Percentiles rank a stretch among this genome's conserved stretches.
These are phyloP conservation scores for Drosophila gaucha DNA, from an alignment of 2,888 invertebrate species.

Conservation along the genomic window DNA sequence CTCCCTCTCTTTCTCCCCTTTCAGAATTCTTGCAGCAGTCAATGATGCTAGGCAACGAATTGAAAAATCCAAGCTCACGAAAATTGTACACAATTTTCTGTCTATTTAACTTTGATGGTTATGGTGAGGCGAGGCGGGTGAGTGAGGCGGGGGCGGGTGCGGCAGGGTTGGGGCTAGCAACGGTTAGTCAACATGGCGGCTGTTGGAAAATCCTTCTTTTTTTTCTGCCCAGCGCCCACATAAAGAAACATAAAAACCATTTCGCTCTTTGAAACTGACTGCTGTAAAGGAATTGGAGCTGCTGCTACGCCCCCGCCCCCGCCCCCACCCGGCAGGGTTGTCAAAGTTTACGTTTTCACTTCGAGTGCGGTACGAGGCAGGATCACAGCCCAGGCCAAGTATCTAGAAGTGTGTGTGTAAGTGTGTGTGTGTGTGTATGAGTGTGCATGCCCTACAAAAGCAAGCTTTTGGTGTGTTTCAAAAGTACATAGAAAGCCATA, in stretches of 20 bases:
- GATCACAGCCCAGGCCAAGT: constrained; percentile 44
- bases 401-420: constrained; percentile 31
- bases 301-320: constrained; percentile 4
- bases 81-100: constrained; percentile 82
- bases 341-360: constrained; percentile 79
- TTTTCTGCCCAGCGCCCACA: constrained; percentile 68
- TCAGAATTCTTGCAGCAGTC: constrained; percentile 68
- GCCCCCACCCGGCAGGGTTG: constrained; percentile 51
- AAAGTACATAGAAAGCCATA: constrained; percentile 61
- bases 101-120: constrained; percentile 81
- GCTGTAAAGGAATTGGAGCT: constrained; percentile 49
- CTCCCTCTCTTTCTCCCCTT: constrained; percentile 13
- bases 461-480: constrained; percentile 72
- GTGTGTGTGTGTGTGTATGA: constrained; percentile 19
- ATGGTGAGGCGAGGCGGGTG: constrained; percentile 16
- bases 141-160: neutral
- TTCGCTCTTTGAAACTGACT: constrained; percentile 67
- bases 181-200: constrained; percentile 41
- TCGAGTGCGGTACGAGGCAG: constrained; percentile 65
- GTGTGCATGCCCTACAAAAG: constrained; percentile 67
- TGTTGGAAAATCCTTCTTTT: constrained; percentile 38
- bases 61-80: constrained; percentile 75
- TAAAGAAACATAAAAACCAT: constrained; percentile 80
- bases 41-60: constrained; percentile 79
- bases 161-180: neutral